These are phyloP conservation scores for Ceuthmochares aereus DNA, from an alignment of 2,113 vertebrate genomes.

Conservation along the genomic window DNA sequence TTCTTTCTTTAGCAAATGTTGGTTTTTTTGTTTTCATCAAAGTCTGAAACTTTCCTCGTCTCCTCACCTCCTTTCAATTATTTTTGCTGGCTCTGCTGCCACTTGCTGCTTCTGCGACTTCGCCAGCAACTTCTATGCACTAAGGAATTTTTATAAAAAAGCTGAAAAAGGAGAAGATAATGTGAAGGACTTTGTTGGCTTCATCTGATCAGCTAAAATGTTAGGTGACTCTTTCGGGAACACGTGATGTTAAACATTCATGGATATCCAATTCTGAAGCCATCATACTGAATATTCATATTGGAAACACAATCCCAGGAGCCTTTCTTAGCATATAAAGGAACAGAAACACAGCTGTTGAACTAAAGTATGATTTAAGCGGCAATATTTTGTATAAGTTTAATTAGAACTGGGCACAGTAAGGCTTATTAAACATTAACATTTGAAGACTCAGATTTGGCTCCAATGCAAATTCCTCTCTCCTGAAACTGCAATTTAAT, in stretches of 20 bases:
- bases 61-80: background rate
- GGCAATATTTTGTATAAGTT: background rate
- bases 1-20: background rate
- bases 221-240: background rate
- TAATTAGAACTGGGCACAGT: background rate
- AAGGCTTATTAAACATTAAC: background rate
- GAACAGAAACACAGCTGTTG: background rate
- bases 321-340: background rate
- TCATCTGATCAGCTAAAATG: background rate
- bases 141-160: background rate
- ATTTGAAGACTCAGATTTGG: background rate
- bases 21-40: background rate
- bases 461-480: background rate
- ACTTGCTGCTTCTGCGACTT: constrained; percentile 2
- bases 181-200: background rate
- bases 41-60: background rate
- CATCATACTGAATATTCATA: background rate
- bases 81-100: background rate
- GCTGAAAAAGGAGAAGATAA: background rate
- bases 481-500: background rate
- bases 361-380: background rate
- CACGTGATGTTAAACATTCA: background rate
- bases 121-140: background rate
- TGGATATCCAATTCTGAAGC: background rate
- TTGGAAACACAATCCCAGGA: background rate